These are phyloP conservation scores for Scopus umbretta DNA, from an alignment of 2,113 vertebrate genomes.

Conservation along the genomic window DNA sequence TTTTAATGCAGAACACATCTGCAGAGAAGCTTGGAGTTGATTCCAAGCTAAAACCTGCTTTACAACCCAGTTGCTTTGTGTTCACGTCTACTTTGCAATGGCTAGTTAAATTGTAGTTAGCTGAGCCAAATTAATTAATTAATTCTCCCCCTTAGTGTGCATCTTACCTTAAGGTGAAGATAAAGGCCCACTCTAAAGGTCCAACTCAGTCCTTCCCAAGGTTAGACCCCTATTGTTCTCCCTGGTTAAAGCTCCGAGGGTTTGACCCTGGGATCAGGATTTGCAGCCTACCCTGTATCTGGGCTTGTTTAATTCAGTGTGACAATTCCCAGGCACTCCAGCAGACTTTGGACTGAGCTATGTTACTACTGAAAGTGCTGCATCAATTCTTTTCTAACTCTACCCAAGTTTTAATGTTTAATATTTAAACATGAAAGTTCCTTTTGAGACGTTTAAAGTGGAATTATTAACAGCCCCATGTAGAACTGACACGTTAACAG, in stretches of 20 bases:
- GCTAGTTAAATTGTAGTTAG: not conserved
- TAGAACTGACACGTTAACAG: constrained; percentile 63
- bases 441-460: constrained; percentile 21
- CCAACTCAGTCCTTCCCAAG: not conserved
- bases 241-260: not conserved
- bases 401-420: constrained; percentile 12
- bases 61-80: not conserved
- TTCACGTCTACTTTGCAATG: not conserved
- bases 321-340: not conserved
- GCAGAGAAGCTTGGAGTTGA: not conserved
- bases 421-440: constrained; percentile 53
- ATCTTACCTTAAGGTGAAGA: not conserved
- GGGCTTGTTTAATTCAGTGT: not conserved
- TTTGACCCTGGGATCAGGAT: not conserved
- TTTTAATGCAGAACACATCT: not conserved
- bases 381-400: not conserved
- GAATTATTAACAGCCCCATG: constrained; percentile 49
- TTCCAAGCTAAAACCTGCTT: not conserved
- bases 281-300: not conserved
- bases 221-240: not conserved
- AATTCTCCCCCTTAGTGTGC: not conserved
- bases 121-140: not conserved
- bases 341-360: not conserved
- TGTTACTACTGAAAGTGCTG: not conserved
- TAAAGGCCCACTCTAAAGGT: not conserved